Base-by-base conservation (phyloP, 2,888 invertebrate genomes). In the Sisyra nigra region DNA sequence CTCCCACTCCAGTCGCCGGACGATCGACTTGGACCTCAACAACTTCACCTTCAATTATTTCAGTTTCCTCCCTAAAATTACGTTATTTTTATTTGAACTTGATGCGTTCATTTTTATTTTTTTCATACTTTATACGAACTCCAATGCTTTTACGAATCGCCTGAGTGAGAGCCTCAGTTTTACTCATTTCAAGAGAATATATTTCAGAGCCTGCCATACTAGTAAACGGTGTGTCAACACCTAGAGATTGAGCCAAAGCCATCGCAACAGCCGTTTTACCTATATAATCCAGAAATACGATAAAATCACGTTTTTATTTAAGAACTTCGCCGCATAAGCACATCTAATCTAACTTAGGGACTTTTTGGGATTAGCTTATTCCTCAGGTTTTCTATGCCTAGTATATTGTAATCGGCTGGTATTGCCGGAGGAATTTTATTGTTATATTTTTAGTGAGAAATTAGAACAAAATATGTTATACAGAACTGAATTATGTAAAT, bases 201-300 rank as follows among this genome's bases (percentile, higher is more conserved):
- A 98, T 94, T 67, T 98, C 98, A 1, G 94, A 94, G 1, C 94
- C 98, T 10, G 96, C 91, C 81, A 98, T 96, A 53, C 91, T 88
- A 0, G 96, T 97, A 56, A 99, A 99, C 0, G 98, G 98, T 2
- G 97, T 97, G 57, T 97, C 97, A 1, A 76, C 73, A 0, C 94
- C 94, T 7, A 96, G 62, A 0, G 94, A 87, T 57, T 92, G 89
- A 0, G 94, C 91, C 56, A 96, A 72, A 1, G 88, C 98, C 75
- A 97, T 96, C 0, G 98, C 98, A 34, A 99, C 91, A 0, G 98
- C 98, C 0, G 98, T 99, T 67, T 99, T 98, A 9, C 97, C 93
- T 2, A 19, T 8, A 41, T 11, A 40, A 30, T 82, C 81, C 41
- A 39, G 45, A 13, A 33, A 30, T 31, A 46, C 3, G 32, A 24